A percentile compares a stretch with the other conserved stretches of the same genome.
phyloP scores from a whole-genome alignment of 2,888 invertebrate genomes.

The Clostera curtula region DNA sequence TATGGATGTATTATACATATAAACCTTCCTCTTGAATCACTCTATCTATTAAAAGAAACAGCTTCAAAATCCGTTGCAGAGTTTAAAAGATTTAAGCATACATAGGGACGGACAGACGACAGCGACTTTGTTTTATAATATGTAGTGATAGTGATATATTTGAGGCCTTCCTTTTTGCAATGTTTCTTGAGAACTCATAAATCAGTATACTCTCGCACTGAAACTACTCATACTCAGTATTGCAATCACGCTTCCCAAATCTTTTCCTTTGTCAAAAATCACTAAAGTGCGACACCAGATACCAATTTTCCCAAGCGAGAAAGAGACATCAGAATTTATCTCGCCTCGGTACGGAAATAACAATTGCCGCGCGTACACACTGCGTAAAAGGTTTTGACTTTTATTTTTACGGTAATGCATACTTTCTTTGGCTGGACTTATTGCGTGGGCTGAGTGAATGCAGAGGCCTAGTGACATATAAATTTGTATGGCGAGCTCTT shows the following conservation, averaged over 20 bases:
- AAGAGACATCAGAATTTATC: slow-evolving; percentile 23
- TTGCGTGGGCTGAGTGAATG: slow-evolving; percentile 31
- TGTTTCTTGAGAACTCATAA: slow-evolving; percentile 12
- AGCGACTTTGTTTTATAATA: no score
- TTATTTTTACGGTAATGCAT: slow-evolving; percentile 60
- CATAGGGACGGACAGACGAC: no score
- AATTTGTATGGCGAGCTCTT: no score
- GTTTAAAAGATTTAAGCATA: no score
- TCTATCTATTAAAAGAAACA: no score
- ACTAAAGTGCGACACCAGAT: slow-evolving; percentile 26
- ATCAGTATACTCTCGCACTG: slow-evolving; percentile 24
- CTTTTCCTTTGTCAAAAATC: slow-evolving; percentile 40
- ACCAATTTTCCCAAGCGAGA: slow-evolving; percentile 9
- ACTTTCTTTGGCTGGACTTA: slow-evolving; percentile 37
- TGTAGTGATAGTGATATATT: no score
- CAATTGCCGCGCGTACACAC: slow-evolving; percentile 38
- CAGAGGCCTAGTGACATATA: slow-evolving; percentile 29
- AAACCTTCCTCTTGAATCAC: no score
- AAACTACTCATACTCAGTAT: slow-evolving; percentile 32
- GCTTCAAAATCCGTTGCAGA: no score
- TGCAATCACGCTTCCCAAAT: slow-evolving; percentile 42
- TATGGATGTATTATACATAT: no score
- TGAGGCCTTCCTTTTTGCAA: slow-evolving; percentile 1
- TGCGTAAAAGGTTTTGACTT: slow-evolving; percentile 49
- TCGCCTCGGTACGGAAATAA: slow-evolving; percentile 16